These are phyloP conservation scores for Andrena camellia DNA, from an alignment of 2,888 invertebrate species.

Conservation along the genomic window DNA sequence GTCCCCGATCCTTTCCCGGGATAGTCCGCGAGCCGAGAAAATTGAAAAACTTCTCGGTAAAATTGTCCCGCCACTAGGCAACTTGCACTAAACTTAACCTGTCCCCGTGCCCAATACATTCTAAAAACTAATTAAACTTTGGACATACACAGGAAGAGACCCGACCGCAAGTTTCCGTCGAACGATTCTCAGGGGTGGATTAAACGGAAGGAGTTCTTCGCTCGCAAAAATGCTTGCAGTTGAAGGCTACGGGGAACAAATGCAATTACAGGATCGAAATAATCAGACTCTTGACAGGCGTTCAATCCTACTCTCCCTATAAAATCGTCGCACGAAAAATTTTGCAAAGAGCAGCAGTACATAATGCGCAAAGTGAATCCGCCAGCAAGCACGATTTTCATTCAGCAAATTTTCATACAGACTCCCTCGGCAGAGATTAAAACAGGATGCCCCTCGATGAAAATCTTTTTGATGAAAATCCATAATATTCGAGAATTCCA, in stretches of 20 bases:
- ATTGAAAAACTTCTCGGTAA: constrained; percentile 84
- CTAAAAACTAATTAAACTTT: constrained; percentile 85
- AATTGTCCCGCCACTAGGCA: constrained; percentile 80
- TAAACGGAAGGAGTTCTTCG: constrained; percentile 49
- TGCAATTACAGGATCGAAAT: constrained; percentile 42
- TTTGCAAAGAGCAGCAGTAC: not conserved
- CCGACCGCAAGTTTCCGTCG: constrained; percentile 64
- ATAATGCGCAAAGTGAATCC: not conserved
- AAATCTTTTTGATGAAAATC: constrained; percentile 45
- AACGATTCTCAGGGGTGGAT: constrained; percentile 65
- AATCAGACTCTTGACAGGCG: constrained; percentile 33
- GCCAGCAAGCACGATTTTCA: not conserved
- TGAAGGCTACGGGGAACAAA: constrained; percentile 32
- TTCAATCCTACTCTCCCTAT: not conserved
- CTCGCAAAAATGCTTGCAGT: constrained; percentile 57
- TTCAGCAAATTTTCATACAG: not conserved
- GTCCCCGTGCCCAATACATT: constrained; percentile 73
- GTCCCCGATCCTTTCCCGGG: constrained; percentile 60
- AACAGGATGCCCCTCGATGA: not conserved
- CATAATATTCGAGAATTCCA: constrained; percentile 35
- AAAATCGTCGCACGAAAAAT: not conserved
- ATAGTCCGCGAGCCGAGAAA: constrained; percentile 78
- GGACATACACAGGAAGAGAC: constrained; percentile 73
- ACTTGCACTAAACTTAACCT: constrained; percentile 78
- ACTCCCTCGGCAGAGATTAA: not conserved